Evolutionary conservation across 1,140 invertebrate genomes (phyloP), one percentile per base, ranked within the genome.

Genomic region (Cepaea nemoralis): DNA sequence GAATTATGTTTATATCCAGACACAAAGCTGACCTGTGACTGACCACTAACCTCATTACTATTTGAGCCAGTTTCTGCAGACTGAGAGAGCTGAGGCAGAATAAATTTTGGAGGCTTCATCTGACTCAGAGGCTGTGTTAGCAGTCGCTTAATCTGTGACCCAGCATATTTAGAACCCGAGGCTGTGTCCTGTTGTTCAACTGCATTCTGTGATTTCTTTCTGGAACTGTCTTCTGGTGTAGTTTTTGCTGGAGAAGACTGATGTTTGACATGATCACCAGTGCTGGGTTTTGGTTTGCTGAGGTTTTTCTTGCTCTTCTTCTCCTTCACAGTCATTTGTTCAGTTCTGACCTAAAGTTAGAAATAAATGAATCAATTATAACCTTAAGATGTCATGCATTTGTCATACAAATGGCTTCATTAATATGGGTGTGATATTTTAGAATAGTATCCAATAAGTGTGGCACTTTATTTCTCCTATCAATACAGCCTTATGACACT

Each of bases 31-130:
- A 35, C 37, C 67, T 69, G 31, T 16, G 31, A 5, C 67, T 69
- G 33, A 35, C 37, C 31, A 14, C 33, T 69, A 6, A 12, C 37
- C 33, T 69, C 67, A 69, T 69, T 69, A 69, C 14, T 31, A 6
- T 27, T 45, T 37, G 33, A 70, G 67, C 14, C n/a, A 35, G 10
- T 40, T 14, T 19, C 71, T 12, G 16, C 10, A 74, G 22, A 37
- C n/a, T 74, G 31, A 31, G 27, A 31, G 12, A 74, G 2, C 19
- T 1, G 45, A 5, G 71, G 40, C 45, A 40, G 14, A 33, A 74
- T 1, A 42, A 74, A 40, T 45, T 42, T 74, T 33, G 71, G 71
- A n/a, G 71, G 71, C 71, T 45, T 31, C 39, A 74, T 5, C 14
- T 42, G 2, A 48, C 22, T 45, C 40, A 74, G 39, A 48, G 71